Evolutionary conservation across 2,888 invertebrate species (phyloP).

Genomic region (Tipula lateralis): DNA sequence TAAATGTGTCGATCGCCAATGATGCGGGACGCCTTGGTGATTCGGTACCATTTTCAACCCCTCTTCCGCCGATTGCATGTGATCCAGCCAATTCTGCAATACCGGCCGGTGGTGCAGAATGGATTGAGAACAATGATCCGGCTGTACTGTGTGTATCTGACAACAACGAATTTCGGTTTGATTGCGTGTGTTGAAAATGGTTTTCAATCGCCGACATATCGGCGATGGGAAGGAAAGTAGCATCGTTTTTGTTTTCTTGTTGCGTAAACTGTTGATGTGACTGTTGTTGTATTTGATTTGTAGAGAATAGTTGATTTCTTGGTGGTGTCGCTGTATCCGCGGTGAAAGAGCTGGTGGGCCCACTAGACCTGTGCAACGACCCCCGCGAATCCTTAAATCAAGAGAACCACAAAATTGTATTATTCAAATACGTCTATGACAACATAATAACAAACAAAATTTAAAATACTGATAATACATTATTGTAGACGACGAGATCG

Average conservation of each 20-base stretch:
- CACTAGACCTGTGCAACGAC: slow-evolving; percentile 51
- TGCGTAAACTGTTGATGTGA: background rate
- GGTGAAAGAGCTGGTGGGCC: slow-evolving; percentile 47
- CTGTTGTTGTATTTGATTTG: slow-evolving; percentile 46
- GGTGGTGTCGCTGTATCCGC: slow-evolving; percentile 43
- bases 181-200: slow-evolving; percentile 25
- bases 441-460: background rate
- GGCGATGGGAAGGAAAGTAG: slow-evolving; percentile 30
- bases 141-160: slow-evolving; percentile 44
- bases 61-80: background rate
- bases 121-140: slow-evolving; percentile 62
- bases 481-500: background rate
- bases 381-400: slow-evolving; percentile 48
- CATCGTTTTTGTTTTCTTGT: background rate
- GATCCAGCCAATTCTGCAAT: slow-evolving; percentile 46
- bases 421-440: background rate
- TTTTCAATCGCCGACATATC: slow-evolving; percentile 31
- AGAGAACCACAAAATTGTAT: slow-evolving; percentile 28
- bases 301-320: background rate
- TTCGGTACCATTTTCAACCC: slow-evolving; percentile 40
- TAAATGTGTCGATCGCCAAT: slow-evolving; percentile 49
- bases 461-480: background rate
- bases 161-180: slow-evolving; percentile 34
- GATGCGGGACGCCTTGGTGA: slow-evolving; percentile 50
- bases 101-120: slow-evolving; percentile 60